phyloP scores from a whole-genome alignment of 2,888 invertebrate genomes.

The Folsomia candida region DNA sequence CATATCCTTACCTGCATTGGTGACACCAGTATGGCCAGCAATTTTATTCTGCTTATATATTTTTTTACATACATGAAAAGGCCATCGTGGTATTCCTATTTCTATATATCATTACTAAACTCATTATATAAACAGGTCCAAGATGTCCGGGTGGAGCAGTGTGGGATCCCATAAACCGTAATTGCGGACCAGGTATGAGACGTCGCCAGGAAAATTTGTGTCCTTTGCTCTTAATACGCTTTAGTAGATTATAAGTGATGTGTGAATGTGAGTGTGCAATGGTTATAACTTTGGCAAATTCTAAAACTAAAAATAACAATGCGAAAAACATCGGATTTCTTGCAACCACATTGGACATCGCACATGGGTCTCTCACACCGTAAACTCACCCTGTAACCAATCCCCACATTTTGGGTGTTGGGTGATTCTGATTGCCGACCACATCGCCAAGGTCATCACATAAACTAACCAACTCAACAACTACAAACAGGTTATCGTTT shows the following conservation, averaged over 20 bases:
- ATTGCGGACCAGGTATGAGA: background rate
- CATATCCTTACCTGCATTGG: constrained; percentile 42
- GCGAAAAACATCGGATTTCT: background rate
- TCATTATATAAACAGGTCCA: too few species aligned
- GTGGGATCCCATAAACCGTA: background rate
- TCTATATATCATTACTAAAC: too few species aligned
- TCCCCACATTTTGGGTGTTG: too few species aligned
- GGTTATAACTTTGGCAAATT: background rate
- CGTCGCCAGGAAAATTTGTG: background rate
- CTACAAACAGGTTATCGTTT: background rate
- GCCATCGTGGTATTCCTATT: too few species aligned
- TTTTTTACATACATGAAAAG: too few species aligned
- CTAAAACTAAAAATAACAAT: background rate
- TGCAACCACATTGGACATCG: background rate
- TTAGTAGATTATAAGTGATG: background rate
- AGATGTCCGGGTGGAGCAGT: background rate
- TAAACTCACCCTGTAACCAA: too few species aligned
- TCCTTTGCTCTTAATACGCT: background rate
- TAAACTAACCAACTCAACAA: background rate
- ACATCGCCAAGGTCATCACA: too few species aligned
- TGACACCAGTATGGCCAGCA: background rate
- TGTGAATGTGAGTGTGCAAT: background rate
- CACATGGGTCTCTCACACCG: too few species aligned
- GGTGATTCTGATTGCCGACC: too few species aligned
- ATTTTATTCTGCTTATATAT: too few species aligned